A percentile compares a stretch with the other conserved stretches of the same genome.
These are phyloP conservation scores for Zeuzera pyrina DNA, from an alignment of 2,888 invertebrate genomes.

Conservation along the genomic window DNA sequence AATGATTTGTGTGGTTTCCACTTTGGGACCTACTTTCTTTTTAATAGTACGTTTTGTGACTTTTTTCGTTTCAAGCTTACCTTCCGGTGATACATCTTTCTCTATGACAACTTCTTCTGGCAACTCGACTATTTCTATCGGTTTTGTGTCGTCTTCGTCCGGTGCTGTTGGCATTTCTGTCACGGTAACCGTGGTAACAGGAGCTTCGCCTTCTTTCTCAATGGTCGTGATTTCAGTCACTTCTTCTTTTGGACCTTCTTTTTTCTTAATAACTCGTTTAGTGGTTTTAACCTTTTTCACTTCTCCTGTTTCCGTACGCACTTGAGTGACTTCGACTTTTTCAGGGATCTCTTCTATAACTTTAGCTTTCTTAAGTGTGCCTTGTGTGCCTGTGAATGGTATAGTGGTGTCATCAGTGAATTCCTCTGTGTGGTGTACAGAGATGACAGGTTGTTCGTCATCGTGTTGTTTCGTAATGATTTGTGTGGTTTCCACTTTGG, in stretches of 20 bases:
- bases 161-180: conserved; percentile 33
- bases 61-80: conserved; percentile 27
- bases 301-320: conserved; percentile 6
- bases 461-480: conserved; percentile 19
- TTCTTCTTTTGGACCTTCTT: conserved; percentile 29
- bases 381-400: conserved; percentile 22
- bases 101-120: conserved; percentile 20
- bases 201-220: conserved; percentile 25
- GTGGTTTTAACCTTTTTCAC: conserved; percentile 4
- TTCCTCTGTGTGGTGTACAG: conserved; percentile 9
- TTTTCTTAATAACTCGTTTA: conserved; percentile 26
- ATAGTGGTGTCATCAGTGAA: conserved; percentile 18
- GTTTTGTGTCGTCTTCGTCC: conserved; percentile 27
- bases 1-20: no score
- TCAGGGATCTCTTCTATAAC: conserved; percentile 7
- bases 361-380: conserved; percentile 3
- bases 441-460: conserved; percentile 19
- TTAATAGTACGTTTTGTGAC: no score
- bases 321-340: conserved; percentile 3
- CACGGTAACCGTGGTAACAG: conserved; percentile 31
- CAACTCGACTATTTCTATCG: conserved; percentile 25
- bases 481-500: no score
- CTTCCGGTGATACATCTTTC: conserved; percentile 15
- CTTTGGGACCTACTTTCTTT: no score
- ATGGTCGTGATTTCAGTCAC: conserved; percentile 36